Base-by-base conservation (phyloP, 2,888 invertebrate genomes). In the Heliconius cydno region DNA sequence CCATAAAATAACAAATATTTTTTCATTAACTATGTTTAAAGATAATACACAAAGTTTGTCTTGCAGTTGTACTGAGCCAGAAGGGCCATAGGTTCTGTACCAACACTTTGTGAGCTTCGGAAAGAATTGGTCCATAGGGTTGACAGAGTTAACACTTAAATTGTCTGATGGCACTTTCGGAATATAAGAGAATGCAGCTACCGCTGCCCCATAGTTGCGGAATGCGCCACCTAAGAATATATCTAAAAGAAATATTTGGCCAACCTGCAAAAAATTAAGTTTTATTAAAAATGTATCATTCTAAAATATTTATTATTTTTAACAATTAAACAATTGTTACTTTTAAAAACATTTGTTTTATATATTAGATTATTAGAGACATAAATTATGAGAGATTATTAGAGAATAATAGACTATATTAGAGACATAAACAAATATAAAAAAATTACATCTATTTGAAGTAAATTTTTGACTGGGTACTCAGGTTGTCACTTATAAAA, bases 11-110 rank as follows among this genome's bases (percentile, higher is more conserved):
- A 97, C 94, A 86, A 97, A 97, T 83, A 98, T 96, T 88, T 98
- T 98, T 87, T 98, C 97, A 87, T 98, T 97, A 68, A 98, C 96
- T 83, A 97, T 96, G 86, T 98, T 98, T 13, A 98, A 86, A 0
- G 98, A 97, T 22, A 98, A 91, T n/a, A 98, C 95, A 85, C 98
- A 98, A 0, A 98, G 92, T 0, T 96, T 95, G 86, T 97, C 97
- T 82, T 93, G 92, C 0, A 90, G 86, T 85, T 96, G 95, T 1
- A 96, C 83, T 7, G 93, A 89, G 6, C 97, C 97, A 0, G 96
- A 95, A 0, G 96, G 95, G 4, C 97, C 97, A 80, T 95, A 96
- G 82, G 88, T 94, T 77, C 95, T 91, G 80, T 96, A 94, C 84
- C 93, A 95, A 88, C 97, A 97, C 87, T 96, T 96, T 22, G 97